Evolutionary conservation across 2,888 invertebrate genomes (phyloP).

Genomic region (Prenolepis imparis): DNA sequence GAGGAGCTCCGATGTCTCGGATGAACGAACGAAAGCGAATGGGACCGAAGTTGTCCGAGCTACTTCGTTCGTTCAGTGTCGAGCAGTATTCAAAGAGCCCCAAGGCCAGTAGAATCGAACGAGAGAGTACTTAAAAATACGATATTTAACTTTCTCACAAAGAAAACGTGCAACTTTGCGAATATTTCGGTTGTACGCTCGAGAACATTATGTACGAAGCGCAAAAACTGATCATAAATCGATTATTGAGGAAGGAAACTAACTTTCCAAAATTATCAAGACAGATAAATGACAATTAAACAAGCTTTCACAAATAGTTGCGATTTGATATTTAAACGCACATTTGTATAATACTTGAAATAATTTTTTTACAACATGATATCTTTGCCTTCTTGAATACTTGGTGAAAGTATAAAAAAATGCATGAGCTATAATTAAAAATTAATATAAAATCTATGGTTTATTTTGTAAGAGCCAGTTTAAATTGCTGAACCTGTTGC

Average conservation of each 20-base stretch:
- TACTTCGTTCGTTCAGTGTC: slow-evolving; percentile 62
- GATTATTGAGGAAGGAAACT: not conserved
- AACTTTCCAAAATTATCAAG: not conserved
- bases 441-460: not conserved
- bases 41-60: slow-evolving; percentile 72
- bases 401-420: not conserved
- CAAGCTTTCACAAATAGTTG: not conserved
- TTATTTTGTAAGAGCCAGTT: no score
- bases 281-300: not conserved
- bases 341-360: not conserved
- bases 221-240: not conserved
- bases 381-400: not conserved
- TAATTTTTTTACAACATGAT: not conserved
- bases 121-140: slow-evolving; percentile 9
- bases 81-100: slow-evolving; percentile 58
- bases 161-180: slow-evolving; percentile 35
- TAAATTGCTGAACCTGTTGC: not conserved
- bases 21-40: slow-evolving; percentile 72
- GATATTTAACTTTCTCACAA: slow-evolving; percentile 34
- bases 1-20: slow-evolving; percentile 53
- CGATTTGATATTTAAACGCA: not conserved
- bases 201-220: not conserved
- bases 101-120: slow-evolving; percentile 42
- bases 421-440: not conserved
- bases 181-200: slow-evolving; percentile 13